Percentiles rank a stretch among this genome's conserved stretches.
These are phyloP conservation scores for Aspiorhynchus laticeps DNA, from an alignment of 2,113 vertebrate genomes.

Conservation along the genomic window DNA sequence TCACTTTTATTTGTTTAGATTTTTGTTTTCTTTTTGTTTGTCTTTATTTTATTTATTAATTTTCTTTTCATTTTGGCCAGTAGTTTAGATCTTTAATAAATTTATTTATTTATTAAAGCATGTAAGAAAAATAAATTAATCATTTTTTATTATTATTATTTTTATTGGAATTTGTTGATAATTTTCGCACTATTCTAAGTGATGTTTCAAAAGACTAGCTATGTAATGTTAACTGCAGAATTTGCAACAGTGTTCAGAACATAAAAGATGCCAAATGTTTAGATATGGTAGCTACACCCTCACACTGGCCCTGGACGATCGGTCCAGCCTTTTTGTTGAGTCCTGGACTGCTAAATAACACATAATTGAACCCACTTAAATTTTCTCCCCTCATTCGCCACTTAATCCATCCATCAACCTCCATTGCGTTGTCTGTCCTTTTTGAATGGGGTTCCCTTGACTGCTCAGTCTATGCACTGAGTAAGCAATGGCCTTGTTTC, in stretches of 20 bases:
- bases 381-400: background rate
- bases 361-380: background rate
- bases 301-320: background rate
- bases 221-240: background rate
- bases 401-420: background rate
- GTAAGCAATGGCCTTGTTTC: slow-evolving; percentile 59
- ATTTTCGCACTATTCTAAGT: too few relatives aligned
- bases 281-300: background rate
- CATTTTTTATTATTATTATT: too few relatives aligned
- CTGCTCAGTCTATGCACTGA: background rate
- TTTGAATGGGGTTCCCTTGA: background rate
- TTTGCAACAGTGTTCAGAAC: too few relatives aligned
- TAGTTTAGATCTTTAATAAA: background rate
- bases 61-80: background rate
- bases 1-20: too few relatives aligned
- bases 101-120: background rate
- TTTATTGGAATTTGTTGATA: too few relatives aligned
- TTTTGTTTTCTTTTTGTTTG: too few relatives aligned
- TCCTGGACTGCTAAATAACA: background rate
- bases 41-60: too few relatives aligned
- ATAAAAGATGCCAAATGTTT: background rate
- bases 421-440: background rate
- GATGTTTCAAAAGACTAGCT: background rate
- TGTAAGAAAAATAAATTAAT: too few relatives aligned
- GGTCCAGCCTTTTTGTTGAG: background rate